These are phyloP conservation scores for Cryptocephalus primarius DNA, from an alignment of 2,888 invertebrate genomes.

Conservation along the genomic window DNA sequence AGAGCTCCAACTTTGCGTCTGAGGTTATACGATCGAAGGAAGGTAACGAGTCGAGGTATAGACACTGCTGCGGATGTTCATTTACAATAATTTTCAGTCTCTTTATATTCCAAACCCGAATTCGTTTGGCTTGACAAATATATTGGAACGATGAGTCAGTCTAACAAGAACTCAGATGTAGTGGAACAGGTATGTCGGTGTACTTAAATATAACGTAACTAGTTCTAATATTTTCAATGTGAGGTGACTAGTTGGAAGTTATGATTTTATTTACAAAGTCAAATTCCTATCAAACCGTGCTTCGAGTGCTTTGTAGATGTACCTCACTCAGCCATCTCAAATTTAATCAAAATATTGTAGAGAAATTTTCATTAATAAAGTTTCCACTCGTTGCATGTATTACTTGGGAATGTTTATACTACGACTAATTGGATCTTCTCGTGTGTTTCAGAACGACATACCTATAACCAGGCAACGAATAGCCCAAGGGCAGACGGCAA, in stretches of 20 bases:
- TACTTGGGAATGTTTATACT: too few species aligned
- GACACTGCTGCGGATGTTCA: not conserved
- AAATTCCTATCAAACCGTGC: too few species aligned
- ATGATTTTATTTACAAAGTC: too few species aligned
- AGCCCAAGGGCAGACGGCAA: conserved; percentile 42
- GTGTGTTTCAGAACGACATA: conserved; percentile 38
- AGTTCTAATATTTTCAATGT: not conserved
- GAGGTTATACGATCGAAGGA: conserved; percentile 65
- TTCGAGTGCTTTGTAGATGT: too few species aligned
- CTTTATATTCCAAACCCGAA: conserved; percentile 26
- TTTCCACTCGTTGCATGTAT: too few species aligned
- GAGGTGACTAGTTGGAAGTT: not conserved
- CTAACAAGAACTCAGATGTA: conserved; percentile 26
- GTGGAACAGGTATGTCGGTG: conserved; percentile 23
- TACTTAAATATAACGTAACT: not conserved
- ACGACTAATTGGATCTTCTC: too few species aligned
- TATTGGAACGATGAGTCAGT: conserved; percentile 32
- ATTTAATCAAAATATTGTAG: too few species aligned
- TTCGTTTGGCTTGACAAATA: conserved; percentile 54
- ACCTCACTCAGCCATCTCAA: too few species aligned
- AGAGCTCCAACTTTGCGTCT: conserved; percentile 61
- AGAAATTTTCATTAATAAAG: too few species aligned
- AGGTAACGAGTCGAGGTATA: conserved; percentile 31
- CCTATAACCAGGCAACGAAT: conserved; percentile 47
- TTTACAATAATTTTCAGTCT: conserved; percentile 21